Conservation (phyloP, 2,797 vertebrate genomes). For the Vireo griseus region DNA sequence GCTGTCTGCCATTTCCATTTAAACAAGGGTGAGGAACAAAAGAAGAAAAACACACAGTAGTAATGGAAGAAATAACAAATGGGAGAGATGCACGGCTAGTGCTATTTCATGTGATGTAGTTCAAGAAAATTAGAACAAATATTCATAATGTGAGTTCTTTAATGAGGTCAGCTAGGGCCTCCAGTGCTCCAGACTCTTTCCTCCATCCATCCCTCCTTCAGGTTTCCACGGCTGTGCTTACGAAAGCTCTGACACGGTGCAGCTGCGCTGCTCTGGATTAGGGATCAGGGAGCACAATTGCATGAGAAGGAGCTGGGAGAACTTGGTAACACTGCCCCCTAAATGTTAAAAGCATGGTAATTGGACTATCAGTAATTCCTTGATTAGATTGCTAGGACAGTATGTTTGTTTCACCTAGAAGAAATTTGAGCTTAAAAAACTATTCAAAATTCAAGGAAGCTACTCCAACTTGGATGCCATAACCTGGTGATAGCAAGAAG, state of each 20-base stretch:
- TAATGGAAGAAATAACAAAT: neutral
- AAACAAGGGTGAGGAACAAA: neutral
- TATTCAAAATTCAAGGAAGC: neutral
- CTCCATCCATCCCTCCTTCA: neutral
- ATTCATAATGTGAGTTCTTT: neutral
- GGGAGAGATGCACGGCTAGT: neutral
- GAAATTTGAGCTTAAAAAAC: neutral
- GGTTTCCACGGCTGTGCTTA: neutral
- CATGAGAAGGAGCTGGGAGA: neutral
- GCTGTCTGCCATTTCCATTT: neutral
- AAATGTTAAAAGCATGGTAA: neutral
- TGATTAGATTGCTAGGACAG: neutral
- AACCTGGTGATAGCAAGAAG: neutral
- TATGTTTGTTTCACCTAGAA: neutral
- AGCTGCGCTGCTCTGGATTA: neutral
- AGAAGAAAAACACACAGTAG: neutral
- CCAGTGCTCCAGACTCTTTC: neutral
- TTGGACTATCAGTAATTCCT: neutral
- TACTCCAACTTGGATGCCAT: neutral
- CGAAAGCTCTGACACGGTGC: neutral
- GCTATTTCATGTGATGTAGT: neutral
- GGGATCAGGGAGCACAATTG: neutral
- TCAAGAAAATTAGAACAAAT: neutral
- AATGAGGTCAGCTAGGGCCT: neutral
- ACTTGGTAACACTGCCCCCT: fast-evolving